Base-by-base conservation (phyloP, 2,888 invertebrate genomes). In the Prosopocoilus inquinatus region DNA sequence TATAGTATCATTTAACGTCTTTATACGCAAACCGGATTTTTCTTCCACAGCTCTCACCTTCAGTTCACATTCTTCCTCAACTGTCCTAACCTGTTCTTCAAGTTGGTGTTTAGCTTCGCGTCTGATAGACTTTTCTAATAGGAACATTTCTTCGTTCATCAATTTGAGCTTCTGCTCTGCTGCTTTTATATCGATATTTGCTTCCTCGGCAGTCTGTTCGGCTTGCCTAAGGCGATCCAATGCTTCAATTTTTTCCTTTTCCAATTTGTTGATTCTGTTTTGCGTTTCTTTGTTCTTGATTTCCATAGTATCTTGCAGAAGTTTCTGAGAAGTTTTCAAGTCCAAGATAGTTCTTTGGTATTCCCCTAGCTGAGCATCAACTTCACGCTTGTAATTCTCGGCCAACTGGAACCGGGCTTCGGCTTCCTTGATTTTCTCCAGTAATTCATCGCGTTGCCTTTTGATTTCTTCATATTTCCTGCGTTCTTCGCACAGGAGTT, bases 261-360 rank as follows among this genome's bases (percentile, higher is more conserved):
- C 71, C 16, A 76, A 53, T 28, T 67, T 59, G 44, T 74, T 73
- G 11, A 75, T 65, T 53, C 60, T 68, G 50, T 74, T 69, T 46
- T 71, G 68, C 46, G 68, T 64, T 52, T 71, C 70, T 47, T 67
- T 67, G 28, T 65, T 61, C 59, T 74, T 74, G 34, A 67, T 61
- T 53, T 72, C 70, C 49, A 63, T 55, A 3, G 62, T 62, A 46
- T 61, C 55, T 48, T 62, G 58, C 4, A 64, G 49, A n/a, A 62
- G 60, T n/a, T 55, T 55, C 57, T 69, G 63, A 20, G 57, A 66
- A 12, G 61, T 60, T 59, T 72, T 67, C 34, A 71, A 57, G 12
- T 69, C 62, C 20, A 35, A 35, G 9, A 64, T 48, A 5, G 53
- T 50, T 11, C 39, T 45, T 45, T 62, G 43, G 9, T 64, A 47